These are phyloP conservation scores for Acanthornis magna DNA, from an alignment of 2,797 vertebrate species.

Conservation along the genomic window DNA sequence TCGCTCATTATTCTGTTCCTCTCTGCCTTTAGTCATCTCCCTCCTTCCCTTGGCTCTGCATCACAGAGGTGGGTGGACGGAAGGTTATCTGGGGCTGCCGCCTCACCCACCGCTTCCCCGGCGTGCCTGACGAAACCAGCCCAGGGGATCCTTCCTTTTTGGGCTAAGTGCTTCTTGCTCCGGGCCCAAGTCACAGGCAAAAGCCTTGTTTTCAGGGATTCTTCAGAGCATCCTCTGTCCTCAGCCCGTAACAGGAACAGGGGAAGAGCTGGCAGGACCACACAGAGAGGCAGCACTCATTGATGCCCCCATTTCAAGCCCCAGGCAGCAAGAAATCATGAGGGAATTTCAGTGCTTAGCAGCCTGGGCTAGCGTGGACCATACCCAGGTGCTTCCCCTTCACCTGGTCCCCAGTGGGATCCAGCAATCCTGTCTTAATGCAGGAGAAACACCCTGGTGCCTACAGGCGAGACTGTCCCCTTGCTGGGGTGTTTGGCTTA, in stretches of 20 bases:
- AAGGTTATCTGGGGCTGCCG: constrained; percentile 64
- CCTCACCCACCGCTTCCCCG: constrained; percentile 49
- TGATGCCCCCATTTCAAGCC: neutral
- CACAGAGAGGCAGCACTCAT: neutral
- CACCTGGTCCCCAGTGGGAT: neutral
- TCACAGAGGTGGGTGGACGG: constrained; percentile 54
- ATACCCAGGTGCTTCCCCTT: neutral
- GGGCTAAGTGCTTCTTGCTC: neutral
- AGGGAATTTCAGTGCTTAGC: neutral
- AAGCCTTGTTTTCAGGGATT: neutral
- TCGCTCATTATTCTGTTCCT: constrained; percentile 31
- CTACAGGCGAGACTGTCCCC: neutral
- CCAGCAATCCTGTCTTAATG: neutral
- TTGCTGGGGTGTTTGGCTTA: neutral
- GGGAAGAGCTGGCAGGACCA: neutral
- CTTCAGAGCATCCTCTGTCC: neutral
- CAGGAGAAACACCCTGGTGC: neutral
- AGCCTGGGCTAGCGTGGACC: neutral
- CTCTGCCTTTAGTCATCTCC: constrained; percentile 60
- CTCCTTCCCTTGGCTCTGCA: constrained; percentile 55
- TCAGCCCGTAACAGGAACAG: neutral
- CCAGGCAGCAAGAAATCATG: neutral
- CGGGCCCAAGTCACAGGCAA: neutral
- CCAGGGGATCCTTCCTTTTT: constrained; percentile 28
- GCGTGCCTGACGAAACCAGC: constrained; percentile 30